Base-by-base conservation (phyloP, 2,797 vertebrate species). In the Kryptopterus vitreolus region DNA sequence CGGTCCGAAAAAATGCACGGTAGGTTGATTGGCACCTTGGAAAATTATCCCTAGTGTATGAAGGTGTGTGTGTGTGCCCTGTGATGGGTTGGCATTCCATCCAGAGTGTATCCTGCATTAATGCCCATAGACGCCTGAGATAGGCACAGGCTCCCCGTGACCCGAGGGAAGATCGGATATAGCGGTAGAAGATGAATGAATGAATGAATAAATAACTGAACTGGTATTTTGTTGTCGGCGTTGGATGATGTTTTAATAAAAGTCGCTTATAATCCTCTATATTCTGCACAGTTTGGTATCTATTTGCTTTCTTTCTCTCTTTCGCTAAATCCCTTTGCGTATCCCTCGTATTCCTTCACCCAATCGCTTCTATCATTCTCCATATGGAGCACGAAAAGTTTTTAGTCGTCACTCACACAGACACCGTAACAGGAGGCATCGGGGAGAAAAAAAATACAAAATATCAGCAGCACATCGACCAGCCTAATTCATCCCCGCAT, bases 401-500 rank as follows among this genome's bases (percentile, higher is more conserved):
- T 76, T 65, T 26, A 61, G n/a, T 55, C 74, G 61, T 59, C 53
- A 78, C 69, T 16, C 22, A 50, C 35, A 48, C 61, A 65, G 24
- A 72, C 50, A 35, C 20, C 5, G 18, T 77, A 76, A 20, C 73
- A 52, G 73, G 53, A 55, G 38, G 29, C 35, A 61, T 77, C 43
- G 50, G 74, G 61, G n/a, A 12, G 13, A 72, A 48, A 31, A 24
- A n/a, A n/a, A n/a, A n/a, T n/a, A n/a, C n/a, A n/a, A n/a, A 77
- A 63, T 73, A 52, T 76, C 57, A 86, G 46, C 77, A 80, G 59
- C 70, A 66, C 61, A 86, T 85, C 80, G 81, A 86, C 43, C 79
- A 61, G 70, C 26, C 31, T 80, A 78, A 81, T 85, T 85, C 70
- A 82, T 55, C 59, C 20, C 77, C 52, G 59, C 77, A 57, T 83